phyloP scores from a whole-genome alignment of 2,888 invertebrate species.

The Elegia similella region DNA sequence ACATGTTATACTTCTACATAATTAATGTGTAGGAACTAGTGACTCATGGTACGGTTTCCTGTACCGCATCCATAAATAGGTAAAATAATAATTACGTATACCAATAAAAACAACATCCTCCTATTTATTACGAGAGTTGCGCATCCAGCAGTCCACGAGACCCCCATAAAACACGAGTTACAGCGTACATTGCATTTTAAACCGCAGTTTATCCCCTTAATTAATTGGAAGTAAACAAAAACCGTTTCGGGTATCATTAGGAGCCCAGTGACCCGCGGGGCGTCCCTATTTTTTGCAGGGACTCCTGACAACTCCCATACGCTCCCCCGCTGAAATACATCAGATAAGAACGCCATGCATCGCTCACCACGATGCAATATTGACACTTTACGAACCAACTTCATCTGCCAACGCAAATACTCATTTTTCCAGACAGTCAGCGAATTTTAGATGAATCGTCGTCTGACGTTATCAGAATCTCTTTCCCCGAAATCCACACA shows the following conservation, averaged over 20 bases:
- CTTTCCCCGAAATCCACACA: constrained; percentile 21
- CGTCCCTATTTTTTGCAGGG: constrained; percentile 30
- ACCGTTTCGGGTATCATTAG: constrained; percentile 42
- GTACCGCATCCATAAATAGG: background rate
- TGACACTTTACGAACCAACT: constrained; percentile 12
- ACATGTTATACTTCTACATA: background rate
- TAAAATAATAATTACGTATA: background rate
- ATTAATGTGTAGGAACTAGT: background rate
- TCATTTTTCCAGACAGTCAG: constrained; percentile 19
- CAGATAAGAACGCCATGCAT: constrained; percentile 28
- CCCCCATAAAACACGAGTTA: constrained; percentile 39
- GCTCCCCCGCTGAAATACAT: constrained; percentile 31
- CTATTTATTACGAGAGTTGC: constrained; percentile 40
- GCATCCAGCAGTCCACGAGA: constrained; percentile 25
- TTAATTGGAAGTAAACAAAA: constrained; percentile 44
- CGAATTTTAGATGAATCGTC: constrained; percentile 19
- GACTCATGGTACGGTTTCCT: background rate
- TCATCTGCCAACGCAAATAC: constrained; percentile 12
- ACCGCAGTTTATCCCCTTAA: constrained; percentile 42
- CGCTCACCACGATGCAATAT: constrained; percentile 4
- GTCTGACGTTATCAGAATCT: constrained; percentile 10
- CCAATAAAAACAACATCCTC: constrained; percentile 3
- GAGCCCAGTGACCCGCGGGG: constrained; percentile 5
- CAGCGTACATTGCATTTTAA: constrained; percentile 28
- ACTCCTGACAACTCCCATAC: constrained; percentile 1